Percentiles rank a stretch among this genome's conserved stretches.
phyloP scores from a whole-genome alignment of 2,888 invertebrate species.

The Ceramica pisi region DNA sequence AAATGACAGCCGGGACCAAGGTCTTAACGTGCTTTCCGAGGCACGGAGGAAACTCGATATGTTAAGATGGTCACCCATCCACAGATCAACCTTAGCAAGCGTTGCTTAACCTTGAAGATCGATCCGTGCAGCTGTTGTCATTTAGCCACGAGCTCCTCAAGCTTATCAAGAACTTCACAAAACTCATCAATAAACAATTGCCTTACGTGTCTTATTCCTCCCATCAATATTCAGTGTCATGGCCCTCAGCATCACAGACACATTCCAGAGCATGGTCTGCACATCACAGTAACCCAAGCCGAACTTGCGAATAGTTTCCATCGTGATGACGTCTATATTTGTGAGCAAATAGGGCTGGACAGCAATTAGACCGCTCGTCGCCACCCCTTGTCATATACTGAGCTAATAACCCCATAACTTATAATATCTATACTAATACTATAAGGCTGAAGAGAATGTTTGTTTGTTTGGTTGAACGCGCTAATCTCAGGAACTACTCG shows the following conservation, averaged over 20 bases:
- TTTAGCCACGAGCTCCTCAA: too few relatives aligned
- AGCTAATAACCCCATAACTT: conserved; percentile 3
- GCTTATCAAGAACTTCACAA: too few relatives aligned
- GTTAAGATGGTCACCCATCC: too few relatives aligned
- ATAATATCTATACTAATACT: neutral
- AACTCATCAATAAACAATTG: conserved; percentile 38
- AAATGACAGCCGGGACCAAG: too few relatives aligned
- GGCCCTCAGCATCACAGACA: conserved; percentile 69
- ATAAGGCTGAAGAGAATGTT: too few relatives aligned
- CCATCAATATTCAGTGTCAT: conserved; percentile 73
- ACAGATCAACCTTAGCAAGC: too few relatives aligned
- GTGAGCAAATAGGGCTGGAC: neutral
- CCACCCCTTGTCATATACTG: conserved; percentile 27
- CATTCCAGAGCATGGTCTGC: conserved; percentile 77
- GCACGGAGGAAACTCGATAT: too few relatives aligned
- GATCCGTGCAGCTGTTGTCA: too few relatives aligned
- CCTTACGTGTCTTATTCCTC: conserved; percentile 69
- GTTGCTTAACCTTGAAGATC: too few relatives aligned
- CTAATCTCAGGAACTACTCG: too few relatives aligned
- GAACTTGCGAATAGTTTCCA: conserved; percentile 63
- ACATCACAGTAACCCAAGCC: conserved; percentile 72
- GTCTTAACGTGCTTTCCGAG: too few relatives aligned
- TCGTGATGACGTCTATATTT: conserved; percentile 16
- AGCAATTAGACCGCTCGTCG: conserved; percentile 11
- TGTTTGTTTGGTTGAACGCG: too few relatives aligned